Base-by-base conservation (phyloP, 2,888 invertebrate species). In the Ashinkailepas kermadecensis region DNA sequence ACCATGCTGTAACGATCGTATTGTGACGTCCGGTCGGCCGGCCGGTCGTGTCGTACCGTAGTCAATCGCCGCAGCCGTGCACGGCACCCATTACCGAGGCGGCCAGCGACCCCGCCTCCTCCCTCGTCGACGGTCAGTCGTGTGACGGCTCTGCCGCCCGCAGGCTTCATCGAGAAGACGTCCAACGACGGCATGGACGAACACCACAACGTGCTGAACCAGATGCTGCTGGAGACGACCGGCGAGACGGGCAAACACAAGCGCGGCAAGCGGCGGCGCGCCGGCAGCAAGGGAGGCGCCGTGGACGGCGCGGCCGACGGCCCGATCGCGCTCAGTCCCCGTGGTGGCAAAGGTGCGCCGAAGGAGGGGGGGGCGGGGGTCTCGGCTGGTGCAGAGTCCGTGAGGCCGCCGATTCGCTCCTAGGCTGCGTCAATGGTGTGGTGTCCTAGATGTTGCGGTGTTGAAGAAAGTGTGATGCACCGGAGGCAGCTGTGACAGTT, bases 101-200 rank as follows among this genome's bases (percentile, higher is more conserved):
- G 39, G 1, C 39, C 4, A 4, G 39, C 39, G 39, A 4, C 39
- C 39, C 39, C 39, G 39, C 2, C 39, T 39, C 39, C 39, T n/a
- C 39, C 39, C 39, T 39, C 39, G 39, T 39, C 39, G 39, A 39
- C 39, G 39, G 39, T 39, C 39, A 4, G 39, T 39, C 39, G 39
- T 3, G 39, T 39, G 39, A 39, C 39, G 39, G 2, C 39, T 4
- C 39, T 4, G 39, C 39, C 39, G 39, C 59, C 59, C 12, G 86
- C 84, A 87, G 86, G 86, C 83, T 86, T 87, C 85, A 87, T 88
- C 81, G 88, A 88, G 84, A 87, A 87, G 83, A 87, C 87, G 84
- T 86, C 86, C 78, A 85, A 86, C 82, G 86, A 86, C 83, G 88
- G 87, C 58, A 84, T 87, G n/a, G 85, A 86, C 70, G 87, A 87